Evolutionary conservation across 2,113 vertebrate genomes (phyloP), one percentile per base, ranked within the genome.

Genomic region (Cryptomyrus ogoouensis): DNA sequence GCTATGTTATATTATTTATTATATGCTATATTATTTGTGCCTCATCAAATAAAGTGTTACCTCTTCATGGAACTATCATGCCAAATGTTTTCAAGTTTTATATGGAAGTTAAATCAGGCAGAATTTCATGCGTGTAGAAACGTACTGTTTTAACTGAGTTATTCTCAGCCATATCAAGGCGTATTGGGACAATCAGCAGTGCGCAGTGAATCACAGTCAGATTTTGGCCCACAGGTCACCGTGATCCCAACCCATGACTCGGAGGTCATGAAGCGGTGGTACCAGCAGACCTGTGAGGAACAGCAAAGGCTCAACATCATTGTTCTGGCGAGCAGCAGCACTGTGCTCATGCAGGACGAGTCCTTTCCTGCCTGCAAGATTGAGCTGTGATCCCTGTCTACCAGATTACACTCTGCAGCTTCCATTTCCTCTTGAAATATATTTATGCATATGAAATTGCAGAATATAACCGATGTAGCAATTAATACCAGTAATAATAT

Each of bases 281-380:
- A 99, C 93, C 98, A 99, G 93, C 97, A 99, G 92, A 99, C 97
- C 90, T 98, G 99, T 1, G 98, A 99, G 94, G 98, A 98, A 91
- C 98, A 99, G 93, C 98, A 99, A 90, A 97, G 98, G 90, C 97
- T 99, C 88, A 99, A 98, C 95, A 97, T 99, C 94, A 98, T 99
- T 97, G 98, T 99, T 91, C 94, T 99, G 92, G 98, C 98, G 80
- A 99, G 98, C 96, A 99, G 98, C 96, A 99, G 98, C 96, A 99
- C 98, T 0, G 98, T 99, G 49, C 98, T 99, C 91, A 99, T 99
- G 98, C 98, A 99, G 95, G 98, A 99, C 12, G 98, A 99, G 93
- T 99, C 98, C 92, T 99, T 99, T 93, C 98, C 98, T 0, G 98
- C 98, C 90, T 99, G 98, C 95, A 99, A 99, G 95, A 98, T 99